These are phyloP conservation scores for Cairina moschata DNA, from an alignment of 2,113 vertebrate species.

Conservation along the genomic window DNA sequence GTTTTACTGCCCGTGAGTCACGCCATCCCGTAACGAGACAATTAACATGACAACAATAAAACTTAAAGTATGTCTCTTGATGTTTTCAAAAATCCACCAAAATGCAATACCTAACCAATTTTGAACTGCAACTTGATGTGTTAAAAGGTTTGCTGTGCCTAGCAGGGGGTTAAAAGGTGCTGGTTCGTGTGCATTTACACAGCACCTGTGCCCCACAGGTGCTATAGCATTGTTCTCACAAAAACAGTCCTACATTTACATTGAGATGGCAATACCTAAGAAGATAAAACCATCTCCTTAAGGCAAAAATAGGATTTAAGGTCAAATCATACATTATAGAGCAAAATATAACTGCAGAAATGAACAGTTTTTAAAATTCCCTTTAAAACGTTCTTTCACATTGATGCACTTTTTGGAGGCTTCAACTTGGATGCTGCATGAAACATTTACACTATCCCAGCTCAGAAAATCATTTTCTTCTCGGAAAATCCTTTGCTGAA, in stretches of 20 bases:
- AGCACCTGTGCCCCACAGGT: accelerated
- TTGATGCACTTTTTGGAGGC: not conserved
- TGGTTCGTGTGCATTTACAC: not conserved
- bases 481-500: not conserved
- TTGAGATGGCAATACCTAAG: not conserved
- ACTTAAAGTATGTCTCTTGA: not conserved
- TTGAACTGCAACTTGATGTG: not conserved
- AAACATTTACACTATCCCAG: not conserved
- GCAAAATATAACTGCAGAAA: not conserved
- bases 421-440: not conserved
- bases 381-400: not conserved
- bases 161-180: not conserved
- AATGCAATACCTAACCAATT: not conserved
- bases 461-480: not conserved
- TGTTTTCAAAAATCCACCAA: not conserved
- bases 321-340: not conserved
- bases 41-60: not conserved
- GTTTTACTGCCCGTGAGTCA: not conserved
- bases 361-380: not conserved
- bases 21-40: accelerated
- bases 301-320: not conserved
- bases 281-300: not conserved
- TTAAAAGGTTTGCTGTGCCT: not conserved
- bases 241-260: not conserved
- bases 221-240: not conserved